These are phyloP conservation scores for Megastigmus dorsalis DNA, from an alignment of 2,888 invertebrate genomes.

Conservation along the genomic window DNA sequence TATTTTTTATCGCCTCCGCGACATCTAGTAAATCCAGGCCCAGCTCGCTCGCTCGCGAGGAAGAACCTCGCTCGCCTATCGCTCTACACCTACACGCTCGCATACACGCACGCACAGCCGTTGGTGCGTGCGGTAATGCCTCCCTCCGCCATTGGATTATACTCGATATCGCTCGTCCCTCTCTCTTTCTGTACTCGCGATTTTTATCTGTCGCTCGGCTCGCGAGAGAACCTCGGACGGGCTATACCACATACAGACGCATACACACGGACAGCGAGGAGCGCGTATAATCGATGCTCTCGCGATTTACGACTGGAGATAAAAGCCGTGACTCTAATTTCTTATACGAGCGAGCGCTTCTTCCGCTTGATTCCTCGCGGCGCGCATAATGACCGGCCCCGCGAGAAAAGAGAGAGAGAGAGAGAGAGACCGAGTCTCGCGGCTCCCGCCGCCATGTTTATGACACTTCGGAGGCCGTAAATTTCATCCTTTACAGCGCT, in stretches of 20 bases:
- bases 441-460: slow-evolving; percentile 31
- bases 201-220: no score
- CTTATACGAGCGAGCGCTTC: slow-evolving; percentile 26
- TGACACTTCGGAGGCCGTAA: slow-evolving; percentile 49
- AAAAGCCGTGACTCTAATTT: slow-evolving; percentile 49
- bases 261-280: slow-evolving; percentile 9
- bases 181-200: not conserved
- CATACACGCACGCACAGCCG: slow-evolving; percentile 1
- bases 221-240: not conserved
- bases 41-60: no score
- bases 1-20: no score
- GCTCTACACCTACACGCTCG: not conserved
- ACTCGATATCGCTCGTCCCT: not conserved
- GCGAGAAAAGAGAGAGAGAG: not conserved
- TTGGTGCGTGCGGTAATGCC: not conserved
- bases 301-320: slow-evolving; percentile 46
- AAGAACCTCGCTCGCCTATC: not conserved
- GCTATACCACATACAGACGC: slow-evolving; percentile 4
- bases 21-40: no score
- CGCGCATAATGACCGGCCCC: slow-evolving; percentile 35
- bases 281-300: slow-evolving; percentile 46
- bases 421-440: not conserved
- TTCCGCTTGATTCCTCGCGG: slow-evolving; percentile 6
- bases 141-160: not conserved
- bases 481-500: slow-evolving; percentile 53